These are phyloP conservation scores for Gymnosoma rotundatum DNA, from an alignment of 2,888 invertebrate species.

Conservation along the genomic window DNA sequence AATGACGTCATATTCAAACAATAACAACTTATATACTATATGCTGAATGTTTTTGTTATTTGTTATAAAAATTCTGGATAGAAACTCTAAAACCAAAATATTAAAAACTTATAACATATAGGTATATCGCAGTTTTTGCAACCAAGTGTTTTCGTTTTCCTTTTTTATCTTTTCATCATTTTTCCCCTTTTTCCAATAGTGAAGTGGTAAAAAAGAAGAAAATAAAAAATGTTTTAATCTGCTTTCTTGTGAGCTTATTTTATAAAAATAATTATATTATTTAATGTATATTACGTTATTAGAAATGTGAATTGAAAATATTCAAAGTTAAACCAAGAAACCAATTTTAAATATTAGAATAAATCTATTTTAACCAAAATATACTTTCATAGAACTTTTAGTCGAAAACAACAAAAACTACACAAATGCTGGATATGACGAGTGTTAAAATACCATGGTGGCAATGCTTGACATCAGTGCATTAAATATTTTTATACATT, in stretches of 20 bases:
- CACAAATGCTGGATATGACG: conserved; percentile 22
- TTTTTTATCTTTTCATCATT: neutral
- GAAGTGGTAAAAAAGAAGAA: neutral
- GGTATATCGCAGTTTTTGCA: neutral
- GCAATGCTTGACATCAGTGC: conserved; percentile 46
- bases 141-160: conserved; percentile 12
- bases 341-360: conserved; percentile 15
- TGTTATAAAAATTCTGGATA: neutral
- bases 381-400: conserved; percentile 10
- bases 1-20: conserved; percentile 56
- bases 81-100: conserved; percentile 1
- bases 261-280: neutral
- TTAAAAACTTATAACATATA: too few species aligned
- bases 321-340: conserved; percentile 6
- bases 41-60: neutral
- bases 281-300: conserved; percentile 11
- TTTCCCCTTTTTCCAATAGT: neutral
- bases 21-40: conserved; percentile 14
- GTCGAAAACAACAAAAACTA: conserved; percentile 41
- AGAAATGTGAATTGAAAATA: conserved; percentile 16
- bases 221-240: neutral
- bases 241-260: too few species aligned
- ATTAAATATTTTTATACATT: conserved; percentile 64
- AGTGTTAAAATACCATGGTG: conserved; percentile 43
- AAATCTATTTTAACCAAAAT: too few species aligned